Base-by-base conservation (phyloP, 2,888 invertebrate genomes). In the Elysia crispata region DNA sequence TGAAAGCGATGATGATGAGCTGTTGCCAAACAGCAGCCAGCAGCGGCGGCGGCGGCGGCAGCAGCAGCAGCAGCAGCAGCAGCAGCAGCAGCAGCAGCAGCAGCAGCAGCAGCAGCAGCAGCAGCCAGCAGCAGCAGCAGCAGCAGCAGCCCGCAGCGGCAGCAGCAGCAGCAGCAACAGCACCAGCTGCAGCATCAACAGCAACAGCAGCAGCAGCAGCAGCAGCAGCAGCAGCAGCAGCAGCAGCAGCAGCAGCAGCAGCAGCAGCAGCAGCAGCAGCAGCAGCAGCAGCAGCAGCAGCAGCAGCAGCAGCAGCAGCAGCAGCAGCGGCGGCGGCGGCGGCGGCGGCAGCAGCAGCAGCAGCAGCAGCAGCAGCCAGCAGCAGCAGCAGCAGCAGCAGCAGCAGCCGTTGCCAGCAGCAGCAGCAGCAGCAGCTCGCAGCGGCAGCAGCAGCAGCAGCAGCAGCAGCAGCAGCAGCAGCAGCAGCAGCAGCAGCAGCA, bases 261-360 rank as follows among this genome's bases (percentile, higher is more conserved):
- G 62, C 62, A 62, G 18, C 62, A 62, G 62, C 62, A 62, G 62
- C 62, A 62, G 62, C 62, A 62, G 62, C 62, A 62, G 62, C 64
- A 23, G 13, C 64, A 64, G 13, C 64, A 64, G 13, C 64, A 64
- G 13, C 64, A 64, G 13, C 64, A 64, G 13, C 64, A 64, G 13
- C 64, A 64, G 13, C 64, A 64, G 13, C 64, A 64, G 13, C 64
- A 64, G 13, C 64, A 64, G 13, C 64, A 64, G 13, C 64, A 64
- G 11, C 64, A 64, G 23, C 33, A 31, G 11, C 28, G 41, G 23
- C 31, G 33, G 30, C 64, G 23, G 13, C 64, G 23, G 13, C 64
- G 15, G 13, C 64, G 23, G 13, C 64, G 64, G 13, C 64, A 23
- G 13, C 64, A 23, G 13, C 64, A 23, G 13, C 64, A 15, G 28